Evolutionary conservation across 2,113 vertebrate genomes (phyloP).

Genomic region (Austrofundulus limnaeus): DNA sequence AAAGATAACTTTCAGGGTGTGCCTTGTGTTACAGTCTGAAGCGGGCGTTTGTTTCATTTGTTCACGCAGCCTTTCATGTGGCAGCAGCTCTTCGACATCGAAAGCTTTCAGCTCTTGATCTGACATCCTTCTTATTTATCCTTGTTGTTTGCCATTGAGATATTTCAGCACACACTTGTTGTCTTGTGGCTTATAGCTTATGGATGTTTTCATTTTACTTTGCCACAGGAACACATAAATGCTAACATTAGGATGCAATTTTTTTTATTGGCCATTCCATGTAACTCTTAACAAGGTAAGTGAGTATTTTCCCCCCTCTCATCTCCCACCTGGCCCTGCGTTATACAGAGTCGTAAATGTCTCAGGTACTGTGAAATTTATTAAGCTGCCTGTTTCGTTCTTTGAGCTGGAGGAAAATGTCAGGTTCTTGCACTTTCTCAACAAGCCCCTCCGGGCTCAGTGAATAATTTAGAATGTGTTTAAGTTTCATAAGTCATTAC

Average conservation of each 20-base stretch:
- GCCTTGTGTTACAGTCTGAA: slow-evolving; percentile 60
- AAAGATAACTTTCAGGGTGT: slow-evolving; percentile 73
- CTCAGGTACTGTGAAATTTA: slow-evolving; percentile 34
- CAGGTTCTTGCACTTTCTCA: slow-evolving; percentile 31
- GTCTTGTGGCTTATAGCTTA: slow-evolving; percentile 12
- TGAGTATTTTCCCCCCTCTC: slow-evolving; percentile 7
- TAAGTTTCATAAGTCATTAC: slow-evolving; percentile 31
- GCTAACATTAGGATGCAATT: slow-evolving; percentile 5
- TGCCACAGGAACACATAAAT: slow-evolving; percentile 9
- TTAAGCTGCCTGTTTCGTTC: slow-evolving; percentile 12
- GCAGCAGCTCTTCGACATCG: slow-evolving; percentile 24
- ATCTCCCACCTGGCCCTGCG: too few relatives aligned
- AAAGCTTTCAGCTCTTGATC: slow-evolving; percentile 44
- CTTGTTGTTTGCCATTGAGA: slow-evolving; percentile 24
- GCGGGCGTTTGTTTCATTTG: slow-evolving; percentile 61
- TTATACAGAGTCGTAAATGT: slow-evolving; percentile 46
- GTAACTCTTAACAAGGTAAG: slow-evolving; percentile 6
- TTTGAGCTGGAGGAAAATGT: slow-evolving; percentile 31
- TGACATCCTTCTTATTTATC: slow-evolving; percentile 11
- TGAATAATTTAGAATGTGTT: slow-evolving; percentile 50
- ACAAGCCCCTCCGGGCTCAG: slow-evolving; percentile 26
- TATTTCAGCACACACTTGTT: not conserved
- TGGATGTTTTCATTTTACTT: slow-evolving; percentile 9
- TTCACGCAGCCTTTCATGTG: slow-evolving; percentile 59
- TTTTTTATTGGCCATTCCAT: slow-evolving; percentile 6